These are phyloP conservation scores for Parauchenoglanis ngamensis DNA, from an alignment of 2,797 vertebrate species.

Conservation along the genomic window DNA sequence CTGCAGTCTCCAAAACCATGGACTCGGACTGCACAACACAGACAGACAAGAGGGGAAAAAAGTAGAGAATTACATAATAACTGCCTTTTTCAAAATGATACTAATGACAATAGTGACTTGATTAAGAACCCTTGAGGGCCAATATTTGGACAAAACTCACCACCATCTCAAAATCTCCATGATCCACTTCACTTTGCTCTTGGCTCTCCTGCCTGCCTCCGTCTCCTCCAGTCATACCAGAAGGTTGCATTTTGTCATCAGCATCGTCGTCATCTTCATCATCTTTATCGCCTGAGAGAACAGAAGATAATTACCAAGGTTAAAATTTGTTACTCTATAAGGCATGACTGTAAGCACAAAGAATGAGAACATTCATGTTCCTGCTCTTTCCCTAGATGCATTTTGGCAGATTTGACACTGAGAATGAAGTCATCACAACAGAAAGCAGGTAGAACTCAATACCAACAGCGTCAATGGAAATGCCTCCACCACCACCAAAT, in stretches of 20 bases:
- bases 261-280: conserved; percentile 95
- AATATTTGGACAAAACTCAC: conserved; percentile 74
- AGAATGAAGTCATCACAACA: neutral
- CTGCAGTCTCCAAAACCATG: conserved; percentile 96
- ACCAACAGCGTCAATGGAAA: neutral
- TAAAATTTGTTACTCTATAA: neutral
- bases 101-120: neutral
- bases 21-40: conserved; percentile 86
- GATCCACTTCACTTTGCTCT: conserved; percentile 95
- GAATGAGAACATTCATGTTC: neutral
- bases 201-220: conserved; percentile 91
- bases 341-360: neutral
- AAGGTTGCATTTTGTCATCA: conserved; percentile 94
- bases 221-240: conserved; percentile 86
- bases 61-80: conserved; percentile 55
- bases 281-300: conserved; percentile 90
- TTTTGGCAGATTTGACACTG: neutral
- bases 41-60: neutral
- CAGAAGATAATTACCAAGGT: neutral
- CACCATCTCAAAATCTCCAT: conserved; percentile 99
- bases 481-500: neutral
- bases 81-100: conserved; percentile 1
- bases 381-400: neutral
- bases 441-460: neutral
- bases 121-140: neutral